Percentiles rank a stretch among this genome's conserved stretches.
phyloP scores from a whole-genome alignment of 1,140 invertebrate genomes.

The Zaprionus ghesquierei region DNA sequence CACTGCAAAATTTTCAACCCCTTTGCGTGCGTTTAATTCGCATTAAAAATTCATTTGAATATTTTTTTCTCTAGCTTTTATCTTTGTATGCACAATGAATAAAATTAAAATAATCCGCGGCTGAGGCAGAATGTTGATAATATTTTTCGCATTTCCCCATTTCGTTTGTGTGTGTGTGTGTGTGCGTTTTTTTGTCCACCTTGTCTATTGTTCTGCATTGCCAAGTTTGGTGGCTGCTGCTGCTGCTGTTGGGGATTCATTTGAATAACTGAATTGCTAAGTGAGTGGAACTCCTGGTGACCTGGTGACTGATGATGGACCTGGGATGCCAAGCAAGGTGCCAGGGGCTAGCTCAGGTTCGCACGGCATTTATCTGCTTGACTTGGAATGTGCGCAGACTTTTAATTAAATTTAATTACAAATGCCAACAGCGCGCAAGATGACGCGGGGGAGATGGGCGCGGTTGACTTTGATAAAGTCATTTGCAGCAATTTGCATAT shows the following conservation, averaged over 20 bases:
- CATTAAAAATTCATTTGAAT: conserved; percentile 77
- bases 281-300: conserved; percentile 36
- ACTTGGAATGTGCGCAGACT: conserved; percentile 54
- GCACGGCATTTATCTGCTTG: conserved; percentile 44
- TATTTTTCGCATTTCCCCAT: conserved; percentile 34
- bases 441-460: conserved; percentile 4
- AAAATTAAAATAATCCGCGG: conserved; percentile 78
- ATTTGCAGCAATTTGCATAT: conserved; percentile 54
- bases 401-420: conserved; percentile 81
- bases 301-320: conserved; percentile 58
- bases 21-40: conserved; percentile 41
- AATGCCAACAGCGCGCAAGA: conserved; percentile 51
- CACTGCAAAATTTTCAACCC: neutral
- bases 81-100: conserved; percentile 78
- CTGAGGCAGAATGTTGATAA: conserved; percentile 52
- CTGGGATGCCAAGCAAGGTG: conserved; percentile 32
- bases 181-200: conserved; percentile 2
- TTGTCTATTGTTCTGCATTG: conserved; percentile 1
- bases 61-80: conserved; percentile 79
- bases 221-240: neutral
- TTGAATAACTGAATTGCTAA: conserved; percentile 80
- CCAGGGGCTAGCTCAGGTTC: conserved; percentile 38
- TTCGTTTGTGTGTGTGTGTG: neutral
- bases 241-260: conserved; percentile 46
- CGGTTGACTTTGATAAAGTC: conserved; percentile 55